Base-by-base conservation (phyloP, 2,888 invertebrate species). In the Leptinotarsa juncta region DNA sequence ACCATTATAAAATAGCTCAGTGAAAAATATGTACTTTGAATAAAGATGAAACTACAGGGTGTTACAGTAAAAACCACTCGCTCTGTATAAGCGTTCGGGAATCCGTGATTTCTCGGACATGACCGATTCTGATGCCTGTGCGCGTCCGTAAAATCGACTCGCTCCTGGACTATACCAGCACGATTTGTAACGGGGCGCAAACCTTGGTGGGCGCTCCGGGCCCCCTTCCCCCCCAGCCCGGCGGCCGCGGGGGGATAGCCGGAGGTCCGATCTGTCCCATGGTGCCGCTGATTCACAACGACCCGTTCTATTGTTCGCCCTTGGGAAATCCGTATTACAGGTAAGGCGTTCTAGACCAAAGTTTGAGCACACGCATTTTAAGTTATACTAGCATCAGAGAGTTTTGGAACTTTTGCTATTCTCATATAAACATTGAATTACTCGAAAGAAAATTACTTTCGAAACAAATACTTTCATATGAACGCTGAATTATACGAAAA, bases 301-400 rank as follows among this genome's bases (percentile, higher is more conserved):
- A 91, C 81, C 90, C 90, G 1, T 91, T 91, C 85, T 91, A 91
- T 86, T 91, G 90, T 80, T 89, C 91, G 65, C 91, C 91, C 2
- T 91, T 91, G 79, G 90, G 90, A 71, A 89, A 89, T 72, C 90
- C 90, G 18, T 91, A 91, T 83, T 90, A 89, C 88, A 91, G 91
- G 91, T 91, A 87, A 88, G 42, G 42, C 12, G 42, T 12, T 42
- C 10, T 42, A 42, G 42, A 42, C 10, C 42, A 42, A 42, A 42
- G 42, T 42, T 42, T 42, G 10, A 42, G 42, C 42, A 42, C 10
- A 12, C 32, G 2, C 42, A 10, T 42, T 32, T 32, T 7, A 10
- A 32, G 32, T 32, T 42, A 42, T 10, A 10, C 10, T 10, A 42
- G 10, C 10, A 42, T 42, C 32, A 32, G 32, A 12, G 0, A 10